These are phyloP conservation scores for Ornithorhynchus anatinus DNA, from an alignment of 2,113 vertebrate genomes.

Conservation along the genomic window DNA sequence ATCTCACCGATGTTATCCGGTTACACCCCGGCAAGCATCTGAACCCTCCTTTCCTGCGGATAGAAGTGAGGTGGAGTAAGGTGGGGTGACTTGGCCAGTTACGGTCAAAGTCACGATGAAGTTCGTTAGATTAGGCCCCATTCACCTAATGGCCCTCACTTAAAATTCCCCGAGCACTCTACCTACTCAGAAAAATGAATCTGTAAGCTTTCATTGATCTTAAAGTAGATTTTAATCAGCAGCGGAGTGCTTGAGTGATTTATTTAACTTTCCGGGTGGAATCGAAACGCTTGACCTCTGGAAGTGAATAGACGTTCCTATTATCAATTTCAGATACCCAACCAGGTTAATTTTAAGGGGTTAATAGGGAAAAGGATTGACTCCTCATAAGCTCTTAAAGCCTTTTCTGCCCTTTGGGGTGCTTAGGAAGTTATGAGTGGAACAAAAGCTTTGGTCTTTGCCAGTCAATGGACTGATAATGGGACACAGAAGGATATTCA, in stretches of 20 bases:
- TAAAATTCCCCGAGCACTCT: not conserved
- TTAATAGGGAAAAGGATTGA: constrained; percentile 15
- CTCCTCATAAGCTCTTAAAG: not conserved
- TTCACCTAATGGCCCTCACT: not conserved
- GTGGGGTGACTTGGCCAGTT: not conserved
- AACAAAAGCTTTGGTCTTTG: constrained; percentile 8
- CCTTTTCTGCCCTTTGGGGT: not conserved
- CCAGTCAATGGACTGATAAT: not conserved
- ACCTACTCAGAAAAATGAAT: not conserved
- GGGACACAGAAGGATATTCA: constrained; percentile 3
- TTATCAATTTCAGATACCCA: not conserved
- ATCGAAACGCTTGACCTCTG: not conserved
- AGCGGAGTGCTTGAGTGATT: not conserved
- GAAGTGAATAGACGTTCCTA: constrained; percentile 2
- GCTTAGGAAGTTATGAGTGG: not conserved
- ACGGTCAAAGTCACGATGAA: too few relatives aligned
- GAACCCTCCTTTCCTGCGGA: not conserved
- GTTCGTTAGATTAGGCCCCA: not conserved
- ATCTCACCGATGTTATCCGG: not conserved
- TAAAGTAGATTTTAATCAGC: constrained; percentile 27
- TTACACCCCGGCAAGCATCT: not conserved
- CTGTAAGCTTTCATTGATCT: not conserved
- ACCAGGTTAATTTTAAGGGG: constrained; percentile 23
- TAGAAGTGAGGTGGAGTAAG: not conserved
- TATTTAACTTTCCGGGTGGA: constrained; percentile 15